Base-by-base conservation (phyloP, 1,140 invertebrate genomes). In the Plutomurus gul region DNA sequence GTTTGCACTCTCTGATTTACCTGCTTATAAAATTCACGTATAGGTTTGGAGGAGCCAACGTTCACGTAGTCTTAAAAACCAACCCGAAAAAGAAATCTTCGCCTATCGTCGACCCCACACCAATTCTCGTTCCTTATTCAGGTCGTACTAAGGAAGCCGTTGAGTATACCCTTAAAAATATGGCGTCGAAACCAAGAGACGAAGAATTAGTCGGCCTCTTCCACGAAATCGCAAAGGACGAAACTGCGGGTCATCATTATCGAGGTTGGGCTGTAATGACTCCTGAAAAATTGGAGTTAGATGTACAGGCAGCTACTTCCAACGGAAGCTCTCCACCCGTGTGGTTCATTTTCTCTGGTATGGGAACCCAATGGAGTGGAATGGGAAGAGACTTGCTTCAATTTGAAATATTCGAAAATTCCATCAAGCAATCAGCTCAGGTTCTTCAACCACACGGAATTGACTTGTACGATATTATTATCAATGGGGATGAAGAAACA, bases 11-110 rank as follows among this genome's bases (percentile, higher is more conserved):
- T 18, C 47, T 5, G 16, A 18, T n/a, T 51, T 18, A 8, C 6
- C 16, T 51, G 22, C 6, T 51, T 51, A 18, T 51, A 18, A n/a
- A n/a, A n/a, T n/a, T n/a, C n/a, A n/a, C n/a, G n/a, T n/a, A n/a
- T n/a, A n/a, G n/a, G n/a, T 99, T 99, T 88, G 97, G 97, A 76
- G 97, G 97, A 65, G 95, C 96, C 25, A 99, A 99, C 88, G 96
- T 94, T 16, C 97, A 99, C 87, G 87, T 95, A 0, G 88, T 99
- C 73, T 87, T 99, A 0, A 91, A 92, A 84, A 93, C 93, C 1
- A 93, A 94, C 85, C 90, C 91, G 0, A 93, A 93, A 84, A 89
- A 90, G 22, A 93, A 93, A 85, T 40, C 51, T n/a, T 47, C 37
- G 43, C 87, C 89, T 16, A 43, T 80, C 8, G 18, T 79, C n/a